phyloP scores from a whole-genome alignment of 2,888 invertebrate species.

The Stomorhina lunata region DNA sequence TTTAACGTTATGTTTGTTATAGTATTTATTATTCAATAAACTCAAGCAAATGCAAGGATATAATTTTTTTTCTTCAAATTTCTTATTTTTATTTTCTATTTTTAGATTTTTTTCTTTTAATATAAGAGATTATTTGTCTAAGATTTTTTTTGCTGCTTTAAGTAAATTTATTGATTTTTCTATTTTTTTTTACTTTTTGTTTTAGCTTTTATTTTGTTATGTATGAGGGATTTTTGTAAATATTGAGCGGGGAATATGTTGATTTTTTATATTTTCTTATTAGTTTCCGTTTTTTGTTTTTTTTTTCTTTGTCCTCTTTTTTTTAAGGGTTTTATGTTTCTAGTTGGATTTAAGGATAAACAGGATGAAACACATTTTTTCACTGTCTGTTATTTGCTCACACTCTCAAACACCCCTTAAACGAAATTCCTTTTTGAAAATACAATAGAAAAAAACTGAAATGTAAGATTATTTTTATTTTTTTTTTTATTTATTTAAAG shows the following conservation, averaged over 20 bases:
- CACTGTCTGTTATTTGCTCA: conserved; percentile 40
- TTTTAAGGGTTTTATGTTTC: conserved; percentile 12
- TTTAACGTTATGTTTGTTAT: too few relatives aligned
- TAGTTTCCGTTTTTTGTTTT: conserved; percentile 29
- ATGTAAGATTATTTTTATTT: background rate
- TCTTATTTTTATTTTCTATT: too few relatives aligned
- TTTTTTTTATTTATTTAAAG: background rate
- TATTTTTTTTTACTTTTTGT: conserved; percentile 29
- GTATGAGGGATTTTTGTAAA: background rate
- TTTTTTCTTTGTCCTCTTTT: conserved; percentile 45
- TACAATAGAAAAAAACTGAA: background rate
- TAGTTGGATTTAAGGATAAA: conserved; percentile 45
- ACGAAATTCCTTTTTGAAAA: background rate
- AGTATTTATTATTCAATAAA: too few relatives aligned
- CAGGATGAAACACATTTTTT: conserved; percentile 44
- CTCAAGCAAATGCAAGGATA: too few relatives aligned
- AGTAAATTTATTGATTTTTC: conserved; percentile 51
- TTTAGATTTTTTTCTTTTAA: too few relatives aligned
- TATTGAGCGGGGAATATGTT: conserved; percentile 4
- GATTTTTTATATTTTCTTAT: conserved; percentile 25
- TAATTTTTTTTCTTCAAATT: too few relatives aligned
- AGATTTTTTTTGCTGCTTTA: background rate
- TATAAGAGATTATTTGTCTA: background rate
- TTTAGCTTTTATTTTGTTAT: background rate
- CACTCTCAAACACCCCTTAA: conserved; percentile 49